Conservation (phyloP, 2,113 vertebrate species). For the Condylura cristata region DNA sequence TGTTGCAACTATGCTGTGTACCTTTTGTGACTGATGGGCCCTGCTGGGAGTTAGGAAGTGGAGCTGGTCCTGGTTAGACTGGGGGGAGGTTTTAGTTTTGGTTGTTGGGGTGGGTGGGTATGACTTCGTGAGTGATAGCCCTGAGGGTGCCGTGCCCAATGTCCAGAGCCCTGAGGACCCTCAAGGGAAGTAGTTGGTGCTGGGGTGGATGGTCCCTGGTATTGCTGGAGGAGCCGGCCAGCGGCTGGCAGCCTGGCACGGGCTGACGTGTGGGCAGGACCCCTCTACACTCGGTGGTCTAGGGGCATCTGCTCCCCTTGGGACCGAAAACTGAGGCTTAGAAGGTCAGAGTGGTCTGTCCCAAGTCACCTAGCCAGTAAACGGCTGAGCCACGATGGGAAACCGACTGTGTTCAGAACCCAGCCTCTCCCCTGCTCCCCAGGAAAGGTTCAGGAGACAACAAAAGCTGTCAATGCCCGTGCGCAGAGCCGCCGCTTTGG, state of each 20-base stretch:
- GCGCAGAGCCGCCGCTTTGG: neutral
- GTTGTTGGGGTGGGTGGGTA: neutral
- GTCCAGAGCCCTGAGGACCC: too few species aligned
- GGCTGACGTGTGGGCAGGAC: too few species aligned
- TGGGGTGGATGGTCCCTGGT: too few species aligned
- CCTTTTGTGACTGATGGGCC: accelerated
- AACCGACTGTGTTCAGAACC: neutral
- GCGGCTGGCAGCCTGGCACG: too few species aligned
- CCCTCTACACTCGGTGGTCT: neutral
- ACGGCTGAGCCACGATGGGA: neutral
- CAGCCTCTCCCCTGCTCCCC: neutral
- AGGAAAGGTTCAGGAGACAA: conserved; percentile 15
- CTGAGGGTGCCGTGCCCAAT: too few species aligned
- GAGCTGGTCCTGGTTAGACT: neutral
- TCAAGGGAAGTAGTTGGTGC: too few species aligned
- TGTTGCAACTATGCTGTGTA: accelerated
- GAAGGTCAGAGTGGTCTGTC: neutral
- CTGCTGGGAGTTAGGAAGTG: neutral
- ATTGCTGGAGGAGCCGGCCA: too few species aligned
- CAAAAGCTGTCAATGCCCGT: conserved; percentile 45
- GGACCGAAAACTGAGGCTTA: neutral
- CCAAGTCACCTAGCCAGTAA: neutral
- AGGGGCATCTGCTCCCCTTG: neutral
- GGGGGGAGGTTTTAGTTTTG: too few species aligned
- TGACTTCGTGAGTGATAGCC: neutral